Evolutionary conservation across 1,140 invertebrate genomes (phyloP), one percentile per base, ranked within the genome.

Genomic region (Drosophila auraria): DNA sequence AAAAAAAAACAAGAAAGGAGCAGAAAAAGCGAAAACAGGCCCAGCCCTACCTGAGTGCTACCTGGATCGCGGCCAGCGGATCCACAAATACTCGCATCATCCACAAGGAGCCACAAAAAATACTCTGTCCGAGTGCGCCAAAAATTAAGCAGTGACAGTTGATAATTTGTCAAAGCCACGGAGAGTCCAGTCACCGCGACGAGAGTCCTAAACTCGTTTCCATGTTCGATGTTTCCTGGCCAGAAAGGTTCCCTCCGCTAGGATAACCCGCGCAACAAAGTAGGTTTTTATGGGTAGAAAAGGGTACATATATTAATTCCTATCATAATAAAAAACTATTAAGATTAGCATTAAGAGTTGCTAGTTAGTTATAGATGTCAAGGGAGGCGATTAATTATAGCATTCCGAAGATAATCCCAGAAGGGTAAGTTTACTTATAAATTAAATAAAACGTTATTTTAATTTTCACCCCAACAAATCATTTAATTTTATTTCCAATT

Each of bases 111-210:
- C 38, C 57, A 44, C 51, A 78, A 78, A 70, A 78, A 63, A 71
- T 59, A 80, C 86, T 78, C 72, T 64, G 62, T 57, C 78, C 78
- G 72, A 83, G 86, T 87, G 78, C 78, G 82, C 86, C 87, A 86
- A 90, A 87, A 90, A 90, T 90, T 91, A 90, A 91, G 82, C 86
- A 90, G 82, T 90, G 86, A 90, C 86, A 86, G 87, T 90, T 90
- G 86, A 90, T 86, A 90, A 86, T 90, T 90, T 90, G 86, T 90
- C 86, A 90, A 90, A 91, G 87, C 79, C 69, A 47, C 54, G 69
- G 73, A 66, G 61, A 73, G 59, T 73, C 80, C 44, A 80, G 68
- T 60, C 57, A 77, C 38, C 51, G 47, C 47, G 20, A 54, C 36
- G 62, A 60, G 62, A 63, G 58, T 72, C 64, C 66, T 61, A 74